phyloP scores from a whole-genome alignment of 2,888 invertebrate genomes.

The Agrotis exclamationis region DNA sequence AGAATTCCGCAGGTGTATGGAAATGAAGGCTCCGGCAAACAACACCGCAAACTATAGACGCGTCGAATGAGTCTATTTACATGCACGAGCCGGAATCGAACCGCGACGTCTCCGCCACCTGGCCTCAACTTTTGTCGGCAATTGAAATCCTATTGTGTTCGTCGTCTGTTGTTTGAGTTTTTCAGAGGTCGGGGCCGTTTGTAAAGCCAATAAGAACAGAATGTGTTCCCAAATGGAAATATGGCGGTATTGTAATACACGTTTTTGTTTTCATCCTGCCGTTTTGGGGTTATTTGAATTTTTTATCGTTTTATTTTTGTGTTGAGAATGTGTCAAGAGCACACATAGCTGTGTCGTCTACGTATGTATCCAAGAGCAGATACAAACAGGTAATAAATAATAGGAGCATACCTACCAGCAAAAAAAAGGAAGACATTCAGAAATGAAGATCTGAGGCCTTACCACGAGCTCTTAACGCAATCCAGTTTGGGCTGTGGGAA shows the following conservation, averaged over 20 bases:
- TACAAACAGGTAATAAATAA: not conserved
- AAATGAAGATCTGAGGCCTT: too few species aligned
- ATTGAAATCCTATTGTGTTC: slow-evolving; percentile 65
- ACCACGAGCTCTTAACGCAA: too few species aligned
- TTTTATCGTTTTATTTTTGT: slow-evolving; percentile 18
- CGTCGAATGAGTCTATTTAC: slow-evolving; percentile 65
- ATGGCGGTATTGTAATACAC: slow-evolving; percentile 36
- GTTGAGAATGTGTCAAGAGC: slow-evolving; percentile 7
- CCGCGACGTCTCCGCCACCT: slow-evolving; percentile 65
- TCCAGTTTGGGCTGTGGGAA: too few species aligned
- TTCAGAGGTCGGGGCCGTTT: slow-evolving; percentile 50
- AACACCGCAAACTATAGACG: slow-evolving; percentile 44
- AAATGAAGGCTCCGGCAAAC: slow-evolving; percentile 50
- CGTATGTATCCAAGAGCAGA: not conserved
- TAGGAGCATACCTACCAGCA: too few species aligned
- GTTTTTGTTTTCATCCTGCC: slow-evolving; percentile 53
- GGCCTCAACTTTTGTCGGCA: slow-evolving; percentile 61
- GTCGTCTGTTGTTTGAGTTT: slow-evolving; percentile 54
- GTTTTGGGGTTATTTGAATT: slow-evolving; percentile 40
- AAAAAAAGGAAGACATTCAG: too few species aligned
- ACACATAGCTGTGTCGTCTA: not conserved
- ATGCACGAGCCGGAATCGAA: slow-evolving; percentile 67
- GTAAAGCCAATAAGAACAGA: slow-evolving; percentile 55
- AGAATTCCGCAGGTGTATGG: slow-evolving; percentile 56
- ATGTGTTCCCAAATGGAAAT: slow-evolving; percentile 46